Evolutionary conservation across 2,888 invertebrate genomes (phyloP).

Genomic region (Tiliacea citrago): DNA sequence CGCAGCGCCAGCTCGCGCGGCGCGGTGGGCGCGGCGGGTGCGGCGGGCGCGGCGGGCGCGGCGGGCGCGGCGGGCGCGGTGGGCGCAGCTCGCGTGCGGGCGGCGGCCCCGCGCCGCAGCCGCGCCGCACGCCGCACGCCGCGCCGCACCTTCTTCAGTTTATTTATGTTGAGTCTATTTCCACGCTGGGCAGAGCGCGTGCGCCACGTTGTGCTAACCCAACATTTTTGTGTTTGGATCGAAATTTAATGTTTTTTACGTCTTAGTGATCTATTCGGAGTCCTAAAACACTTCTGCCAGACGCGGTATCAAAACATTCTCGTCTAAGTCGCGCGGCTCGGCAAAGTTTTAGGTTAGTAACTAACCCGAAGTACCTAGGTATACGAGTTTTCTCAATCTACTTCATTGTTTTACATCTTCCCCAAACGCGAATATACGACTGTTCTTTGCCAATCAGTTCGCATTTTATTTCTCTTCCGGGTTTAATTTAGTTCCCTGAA

Average conservation of each 20-base stretch:
- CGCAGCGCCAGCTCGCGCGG: conserved; percentile 67
- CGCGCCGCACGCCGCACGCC: conserved; percentile 23
- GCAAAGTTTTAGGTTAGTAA: conserved; percentile 47
- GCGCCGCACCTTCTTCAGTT: conserved; percentile 24
- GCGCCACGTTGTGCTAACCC: conserved; percentile 49
- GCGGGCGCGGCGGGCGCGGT: conserved; percentile 63
- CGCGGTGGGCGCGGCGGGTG: too few species aligned
- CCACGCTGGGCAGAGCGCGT: conserved; percentile 40
- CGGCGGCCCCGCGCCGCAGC: conserved; percentile 31
- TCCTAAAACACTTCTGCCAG: conserved; percentile 2
- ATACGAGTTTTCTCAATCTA: background rate
- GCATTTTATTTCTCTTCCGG: conserved; percentile 33
- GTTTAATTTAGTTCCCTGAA: conserved; percentile 31
- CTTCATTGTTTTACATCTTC: background rate
- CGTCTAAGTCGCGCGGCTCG: background rate
- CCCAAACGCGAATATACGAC: background rate
- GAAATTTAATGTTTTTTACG: conserved; percentile 16
- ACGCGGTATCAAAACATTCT: conserved; percentile 11
- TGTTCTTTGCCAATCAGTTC: conserved; percentile 19
- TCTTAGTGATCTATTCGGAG: conserved; percentile 18
- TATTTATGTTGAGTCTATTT: conserved; percentile 65
- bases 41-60: too few species aligned
- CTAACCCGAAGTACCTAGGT: conserved; percentile 10
- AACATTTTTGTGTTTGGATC: conserved; percentile 39
- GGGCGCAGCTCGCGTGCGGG: conserved; percentile 50